Conservation (phyloP, 92 coral and sea anemone species). For the Parazoanthus darwini region DNA sequence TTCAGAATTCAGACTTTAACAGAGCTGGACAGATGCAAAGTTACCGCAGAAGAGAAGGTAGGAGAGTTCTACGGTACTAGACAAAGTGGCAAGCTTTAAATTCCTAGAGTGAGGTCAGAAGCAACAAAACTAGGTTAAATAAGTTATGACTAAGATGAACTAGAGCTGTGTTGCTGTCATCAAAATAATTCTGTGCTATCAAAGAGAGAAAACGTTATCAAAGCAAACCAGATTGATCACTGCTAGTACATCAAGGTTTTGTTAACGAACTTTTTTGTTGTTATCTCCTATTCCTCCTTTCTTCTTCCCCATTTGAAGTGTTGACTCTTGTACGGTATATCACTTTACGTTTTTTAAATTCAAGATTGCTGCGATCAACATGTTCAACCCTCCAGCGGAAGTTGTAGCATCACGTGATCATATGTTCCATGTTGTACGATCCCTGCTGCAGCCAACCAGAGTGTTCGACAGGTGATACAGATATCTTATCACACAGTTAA, state of each 20-base stretch:
- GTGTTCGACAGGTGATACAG: constrained; percentile 80
- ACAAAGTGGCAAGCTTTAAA: too few species aligned
- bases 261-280: not conserved
- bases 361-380: constrained; percentile 89
- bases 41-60: constrained; percentile 90
- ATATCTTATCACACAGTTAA: not conserved
- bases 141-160: too few species aligned
- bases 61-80: not conserved
- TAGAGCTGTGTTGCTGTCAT: not conserved
- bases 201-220: not conserved
- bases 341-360: not conserved
- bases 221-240: not conserved
- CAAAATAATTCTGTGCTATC: not conserved
- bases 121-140: too few species aligned
- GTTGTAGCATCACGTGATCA: constrained; percentile 98
- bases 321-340: not conserved
- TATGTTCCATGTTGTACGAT: constrained; percentile 94
- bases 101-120: too few species aligned
- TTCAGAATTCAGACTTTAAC: constrained; percentile 86
- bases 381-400: constrained; percentile 91
- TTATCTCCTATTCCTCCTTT: not conserved
- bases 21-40: constrained; percentile 73
- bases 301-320: not conserved
- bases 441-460: constrained; percentile 84
- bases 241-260: not conserved